Percentiles rank a stretch among this genome's conserved stretches.
phyloP scores from a whole-genome alignment of 2,113 vertebrate genomes.

The Picathartes gymnocephalus region DNA sequence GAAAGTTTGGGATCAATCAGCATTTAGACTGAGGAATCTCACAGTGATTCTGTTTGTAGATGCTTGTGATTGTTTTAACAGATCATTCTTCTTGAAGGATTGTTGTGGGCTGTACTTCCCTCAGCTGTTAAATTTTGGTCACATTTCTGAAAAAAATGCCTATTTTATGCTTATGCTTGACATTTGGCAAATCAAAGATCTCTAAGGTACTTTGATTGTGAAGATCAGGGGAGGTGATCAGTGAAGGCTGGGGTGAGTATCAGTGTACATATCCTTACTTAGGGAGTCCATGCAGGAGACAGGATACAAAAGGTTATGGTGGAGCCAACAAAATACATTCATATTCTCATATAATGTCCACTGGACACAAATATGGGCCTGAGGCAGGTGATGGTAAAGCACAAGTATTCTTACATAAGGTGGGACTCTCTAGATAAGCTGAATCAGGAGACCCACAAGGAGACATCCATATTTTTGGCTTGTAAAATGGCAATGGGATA shows the following conservation, averaged over 20 bases:
- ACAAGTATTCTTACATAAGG: not conserved
- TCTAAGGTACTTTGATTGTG: not conserved
- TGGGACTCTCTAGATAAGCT: not conserved
- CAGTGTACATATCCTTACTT: not conserved
- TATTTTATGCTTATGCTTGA: not conserved
- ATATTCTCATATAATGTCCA: not conserved
- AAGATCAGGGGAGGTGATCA: not conserved
- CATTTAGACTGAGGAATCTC: not conserved
- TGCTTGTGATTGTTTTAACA: not conserved
- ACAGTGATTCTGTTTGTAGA: not conserved
- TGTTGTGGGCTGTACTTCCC: not conserved
- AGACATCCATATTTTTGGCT: not conserved
- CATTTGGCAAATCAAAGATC: not conserved
- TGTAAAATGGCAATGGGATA: not conserved
- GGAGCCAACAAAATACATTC: not conserved
- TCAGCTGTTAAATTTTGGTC: not conserved
- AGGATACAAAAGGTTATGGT: not conserved
- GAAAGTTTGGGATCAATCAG: not conserved
- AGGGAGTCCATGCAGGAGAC: not conserved
- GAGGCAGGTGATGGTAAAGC: not conserved
- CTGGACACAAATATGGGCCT: not conserved
- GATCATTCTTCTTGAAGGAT: not conserved
- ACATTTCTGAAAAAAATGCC: not conserved
- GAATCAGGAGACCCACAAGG: not conserved
- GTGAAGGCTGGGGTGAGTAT: not conserved